Percentiles rank a stretch among this genome's conserved stretches.
Evolutionary conservation across 2,888 invertebrate species (phyloP).

Genomic region (Drosophila siamana): DNA sequence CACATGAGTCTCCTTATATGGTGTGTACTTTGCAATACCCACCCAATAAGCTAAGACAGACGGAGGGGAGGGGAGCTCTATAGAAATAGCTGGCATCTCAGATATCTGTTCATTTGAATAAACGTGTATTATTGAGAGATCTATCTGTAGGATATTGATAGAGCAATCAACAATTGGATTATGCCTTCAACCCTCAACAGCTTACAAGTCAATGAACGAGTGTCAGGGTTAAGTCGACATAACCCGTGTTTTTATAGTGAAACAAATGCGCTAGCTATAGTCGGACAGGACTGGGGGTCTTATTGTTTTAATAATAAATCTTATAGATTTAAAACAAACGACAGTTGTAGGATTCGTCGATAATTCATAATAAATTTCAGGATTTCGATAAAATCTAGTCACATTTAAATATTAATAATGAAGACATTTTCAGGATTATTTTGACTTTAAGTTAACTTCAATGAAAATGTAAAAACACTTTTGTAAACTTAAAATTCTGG

Average conservation of each 20-base stretch:
- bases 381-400: too few species aligned
- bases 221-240: conserved; percentile 13
- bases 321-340: too few species aligned
- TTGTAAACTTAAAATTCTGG: too few species aligned
- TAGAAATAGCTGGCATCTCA: conserved; percentile 3
- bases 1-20: not conserved
- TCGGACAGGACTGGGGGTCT: not conserved
- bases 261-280: conserved; percentile 5
- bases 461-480: too few species aligned
- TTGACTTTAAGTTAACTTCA: too few species aligned
- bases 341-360: not conserved
- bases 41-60: not conserved
- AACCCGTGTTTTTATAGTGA: conserved; percentile 4
- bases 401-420: too few species aligned
- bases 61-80: not conserved
- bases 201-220: not conserved
- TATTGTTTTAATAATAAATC: too few species aligned
- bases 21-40: not conserved
- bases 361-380: too few species aligned
- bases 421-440: too few species aligned
- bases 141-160: conserved; percentile 3
- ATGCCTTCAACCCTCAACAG: conserved; percentile 4
- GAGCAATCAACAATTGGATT: conserved; percentile 14
- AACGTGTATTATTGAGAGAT: not conserved
- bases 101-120: conserved; percentile 8